phyloP scores from a whole-genome alignment of 2,797 vertebrate species.

The Passerculus sandwichensis region DNA sequence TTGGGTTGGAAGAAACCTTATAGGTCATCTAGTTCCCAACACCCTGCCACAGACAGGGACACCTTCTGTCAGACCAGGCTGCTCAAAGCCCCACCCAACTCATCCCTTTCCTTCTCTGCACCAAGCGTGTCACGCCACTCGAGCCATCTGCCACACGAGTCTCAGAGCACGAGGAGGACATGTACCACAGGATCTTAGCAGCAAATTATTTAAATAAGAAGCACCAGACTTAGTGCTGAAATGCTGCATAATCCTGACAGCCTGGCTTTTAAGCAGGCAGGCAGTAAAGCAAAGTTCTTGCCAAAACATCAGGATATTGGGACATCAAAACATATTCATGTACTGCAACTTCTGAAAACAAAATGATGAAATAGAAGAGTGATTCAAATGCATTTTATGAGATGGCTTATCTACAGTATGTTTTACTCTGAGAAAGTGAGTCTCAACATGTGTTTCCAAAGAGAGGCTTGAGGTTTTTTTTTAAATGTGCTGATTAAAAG shows the following conservation, averaged over 20 bases:
- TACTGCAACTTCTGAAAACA: neutral
- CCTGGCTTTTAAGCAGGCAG: neutral
- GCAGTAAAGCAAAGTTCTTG: neutral
- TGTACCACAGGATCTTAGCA: neutral
- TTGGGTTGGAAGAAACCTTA: neutral
- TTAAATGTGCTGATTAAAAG: neutral
- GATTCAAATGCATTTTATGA: neutral
- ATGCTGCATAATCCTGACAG: neutral
- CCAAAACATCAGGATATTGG: neutral
- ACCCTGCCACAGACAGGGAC: neutral
- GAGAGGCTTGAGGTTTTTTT: neutral
- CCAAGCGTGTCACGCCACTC: neutral
- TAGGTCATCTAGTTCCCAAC: neutral
- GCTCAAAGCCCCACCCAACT: neutral
- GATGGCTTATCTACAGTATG: neutral
- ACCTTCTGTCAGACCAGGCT: neutral
- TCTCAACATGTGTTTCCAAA: neutral
- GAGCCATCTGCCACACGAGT: neutral
- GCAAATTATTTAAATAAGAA: conserved; percentile 16
- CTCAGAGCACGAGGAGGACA: neutral
- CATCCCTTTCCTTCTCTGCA: neutral
- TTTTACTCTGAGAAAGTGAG: neutral
- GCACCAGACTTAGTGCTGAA: neutral
- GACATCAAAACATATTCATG: neutral
- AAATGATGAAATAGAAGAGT: neutral